Base-by-base conservation (phyloP, 1,140 invertebrate genomes). In the Drosophila virilis region DNA sequence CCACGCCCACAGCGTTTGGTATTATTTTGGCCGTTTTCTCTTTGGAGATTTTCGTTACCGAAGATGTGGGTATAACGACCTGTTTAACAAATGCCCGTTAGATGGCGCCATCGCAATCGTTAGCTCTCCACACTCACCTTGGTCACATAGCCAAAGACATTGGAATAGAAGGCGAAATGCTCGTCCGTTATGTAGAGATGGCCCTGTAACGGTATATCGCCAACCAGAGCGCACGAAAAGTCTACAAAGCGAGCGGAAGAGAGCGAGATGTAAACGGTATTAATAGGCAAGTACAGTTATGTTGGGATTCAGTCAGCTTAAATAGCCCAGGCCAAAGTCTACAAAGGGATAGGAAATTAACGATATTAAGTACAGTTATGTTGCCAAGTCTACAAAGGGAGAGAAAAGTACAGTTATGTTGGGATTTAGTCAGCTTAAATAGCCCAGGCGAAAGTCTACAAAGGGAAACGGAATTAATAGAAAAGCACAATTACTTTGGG, bases 81-180 rank as follows among this genome's bases (percentile, higher is more conserved):
- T 96, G 92, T 1, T 93, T 22, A 43, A 10, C 1, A 6, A 40
- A n/a, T 38, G 2, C 3, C 40, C 7, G 2, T n/a, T 43, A 6
- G 22, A 28, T 28, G 46, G 9, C 17, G 9, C 9, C 46, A 28
- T 28, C 32, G 8, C 8, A 1, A n/a, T 2, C 17, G 17, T 17
- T 1, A 17, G 17, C 15, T 22, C 13, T 28, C 8, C 5, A 38
- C 5, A 32, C 73, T 94, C 93, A 97, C 96, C 94, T 97, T 97
- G 80, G 97, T 97, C 59, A 98, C 96, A 93, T 97, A 97, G 66
- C 97, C 97, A 92, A 98, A 97, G 48, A 98, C 97, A 91, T 98
- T 98, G 54, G 97, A 98, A 93, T 98, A 97, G 93, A 98, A 98
- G 57, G 97, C 97, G 93, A 98, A 97, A 93, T 97, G 97, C 90